Base-by-base conservation (phyloP, 2,797 vertebrate genomes). In the Pipistrellus kuhlii region DNA sequence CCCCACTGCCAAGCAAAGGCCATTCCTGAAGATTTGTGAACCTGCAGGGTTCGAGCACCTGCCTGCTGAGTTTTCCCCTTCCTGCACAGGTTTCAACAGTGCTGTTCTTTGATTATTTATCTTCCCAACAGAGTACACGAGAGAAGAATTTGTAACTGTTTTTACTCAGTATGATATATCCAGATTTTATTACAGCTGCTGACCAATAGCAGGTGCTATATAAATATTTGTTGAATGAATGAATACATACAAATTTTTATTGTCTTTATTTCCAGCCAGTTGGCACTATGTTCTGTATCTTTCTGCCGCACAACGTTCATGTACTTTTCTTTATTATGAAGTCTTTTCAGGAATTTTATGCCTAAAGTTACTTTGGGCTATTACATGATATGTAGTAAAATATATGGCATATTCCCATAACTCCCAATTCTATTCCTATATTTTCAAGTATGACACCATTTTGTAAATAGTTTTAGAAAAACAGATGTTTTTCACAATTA, bases 201-300 rank as follows among this genome's bases (percentile, higher is more conserved):
- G 38, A 53, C 46, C 20, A 1, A 68, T 5, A 59, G 13, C 17
- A 88, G 35, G 46, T 68, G 8, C 41, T 91, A 6, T 72, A 10
- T 53, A 76, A 76, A 44, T 76, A 30, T 48, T 69, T 68, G 27
- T 38, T 55, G 51, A 81, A 68, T 12, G 18, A 85, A 53, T 25
- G 25, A 93, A 62, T 88, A 35, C 78, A 30, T 59, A 30, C 81
- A 87, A 51, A 44, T 64, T 84, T 32, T 12, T 51, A 6, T 71
- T 57, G 12, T 66, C 77, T 64, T 81, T 90, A 53, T 81, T 75
- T 84, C 59, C 17, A 87, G 93, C 27, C 12, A 59, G n/a, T 86
- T 18, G 35, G 8, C 62, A 5, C 14, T 27, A 11, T 23, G 17
- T 83, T 71, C 38, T 72, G 0, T 55, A 12, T 48, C 46, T 82